These are phyloP conservation scores for Megalopta genalis DNA, from an alignment of 1,140 invertebrate species.

Conservation along the genomic window DNA sequence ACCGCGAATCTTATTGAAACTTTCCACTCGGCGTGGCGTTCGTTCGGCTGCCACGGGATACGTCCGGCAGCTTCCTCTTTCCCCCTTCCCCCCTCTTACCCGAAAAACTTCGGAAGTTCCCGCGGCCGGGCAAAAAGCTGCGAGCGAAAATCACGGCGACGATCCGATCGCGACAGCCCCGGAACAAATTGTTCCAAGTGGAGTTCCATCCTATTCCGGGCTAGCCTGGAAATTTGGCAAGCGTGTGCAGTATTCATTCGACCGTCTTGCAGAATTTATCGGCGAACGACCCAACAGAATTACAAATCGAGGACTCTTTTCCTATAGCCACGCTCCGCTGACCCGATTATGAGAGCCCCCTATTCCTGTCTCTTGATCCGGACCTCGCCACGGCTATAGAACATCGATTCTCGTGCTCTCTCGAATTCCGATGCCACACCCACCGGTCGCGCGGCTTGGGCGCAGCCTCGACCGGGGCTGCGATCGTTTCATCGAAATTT, in stretches of 20 bases:
- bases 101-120: not conserved
- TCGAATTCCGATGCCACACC: no score
- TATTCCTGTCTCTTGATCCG: not conserved
- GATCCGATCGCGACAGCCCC: conserved; percentile 1
- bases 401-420: no score
- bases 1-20: conserved; percentile 62
- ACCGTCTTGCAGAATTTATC: not conserved
- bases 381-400: no score
- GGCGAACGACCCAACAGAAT: not conserved
- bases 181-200: conserved; percentile 4
- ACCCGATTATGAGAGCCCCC: not conserved
- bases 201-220: not conserved
- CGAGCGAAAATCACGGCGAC: conserved; percentile 6
- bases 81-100: no score
- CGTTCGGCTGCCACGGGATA: not conserved
- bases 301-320: not conserved
- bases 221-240: not conserved
- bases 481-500: no score
- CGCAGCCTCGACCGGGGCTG: no score
- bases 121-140: not conserved
- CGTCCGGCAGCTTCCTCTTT: not conserved
- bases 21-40: conserved; percentile 37
- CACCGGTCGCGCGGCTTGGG: no score
- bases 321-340: not conserved
- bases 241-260: not conserved